phyloP scores from a whole-genome alignment of 2,113 vertebrate species.

The Chlorodrepanis virens region DNA sequence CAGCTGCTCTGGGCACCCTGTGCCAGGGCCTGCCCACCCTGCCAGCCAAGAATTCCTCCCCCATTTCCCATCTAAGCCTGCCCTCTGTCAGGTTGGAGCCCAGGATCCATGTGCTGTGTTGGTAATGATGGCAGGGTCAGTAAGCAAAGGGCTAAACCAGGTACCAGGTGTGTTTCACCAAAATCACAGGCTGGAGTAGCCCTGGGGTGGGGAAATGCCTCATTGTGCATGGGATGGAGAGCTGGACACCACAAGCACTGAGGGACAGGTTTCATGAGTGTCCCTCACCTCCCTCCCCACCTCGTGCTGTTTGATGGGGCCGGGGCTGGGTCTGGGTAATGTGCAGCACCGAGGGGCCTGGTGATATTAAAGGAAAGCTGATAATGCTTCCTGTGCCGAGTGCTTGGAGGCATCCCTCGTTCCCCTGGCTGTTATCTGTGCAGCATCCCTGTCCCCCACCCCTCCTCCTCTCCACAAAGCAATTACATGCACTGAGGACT shows the following conservation, averaged over 20 bases:
- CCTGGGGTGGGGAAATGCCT: fast-evolving
- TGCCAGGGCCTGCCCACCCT: not conserved
- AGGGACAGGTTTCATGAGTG: not conserved
- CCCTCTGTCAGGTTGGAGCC: not conserved
- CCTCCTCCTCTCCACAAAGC: not conserved
- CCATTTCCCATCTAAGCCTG: not conserved
- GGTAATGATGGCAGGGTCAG: fast-evolving
- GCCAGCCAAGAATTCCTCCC: not conserved
- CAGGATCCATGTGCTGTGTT: fast-evolving
- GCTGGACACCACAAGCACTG: not conserved
- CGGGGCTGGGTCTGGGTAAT: not conserved
- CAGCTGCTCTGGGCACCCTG: not conserved
- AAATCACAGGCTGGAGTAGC: fast-evolving
- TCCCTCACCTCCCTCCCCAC: not conserved
- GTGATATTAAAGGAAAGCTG: not conserved
- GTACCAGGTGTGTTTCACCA: fast-evolving
- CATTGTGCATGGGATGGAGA: fast-evolving
- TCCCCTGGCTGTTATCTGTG: not conserved
- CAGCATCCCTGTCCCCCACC: not conserved
- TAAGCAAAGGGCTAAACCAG: fast-evolving
- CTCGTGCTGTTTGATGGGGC: fast-evolving
- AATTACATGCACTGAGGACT: not conserved
- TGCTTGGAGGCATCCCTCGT: not conserved
- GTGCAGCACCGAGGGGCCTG: not conserved
- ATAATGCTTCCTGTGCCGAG: not conserved